Conservation (phyloP, 2,113 vertebrate genomes). For the Mystacornis crossleyi region DNA sequence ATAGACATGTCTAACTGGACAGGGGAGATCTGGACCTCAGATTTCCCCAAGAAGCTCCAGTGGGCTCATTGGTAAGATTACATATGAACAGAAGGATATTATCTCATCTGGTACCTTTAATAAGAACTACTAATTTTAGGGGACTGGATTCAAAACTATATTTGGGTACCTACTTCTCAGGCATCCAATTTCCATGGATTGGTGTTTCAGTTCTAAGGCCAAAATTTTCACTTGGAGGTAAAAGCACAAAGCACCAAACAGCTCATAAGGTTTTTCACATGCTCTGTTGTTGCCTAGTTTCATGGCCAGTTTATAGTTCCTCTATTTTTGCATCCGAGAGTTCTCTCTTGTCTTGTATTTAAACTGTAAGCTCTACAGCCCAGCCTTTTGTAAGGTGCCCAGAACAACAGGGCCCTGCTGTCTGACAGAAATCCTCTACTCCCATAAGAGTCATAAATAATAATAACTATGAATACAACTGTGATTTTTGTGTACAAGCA, state of each 20-base stretch:
- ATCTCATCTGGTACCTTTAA: not conserved
- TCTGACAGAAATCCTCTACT: not conserved
- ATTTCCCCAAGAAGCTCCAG: not conserved
- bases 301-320: not conserved
- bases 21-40: not conserved
- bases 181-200: not conserved
- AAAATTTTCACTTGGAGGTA: not conserved
- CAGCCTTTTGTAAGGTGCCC: not conserved
- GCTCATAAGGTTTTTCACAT: not conserved
- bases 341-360: not conserved
- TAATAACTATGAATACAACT: not conserved
- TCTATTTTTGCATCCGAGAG: not conserved
- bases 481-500: not conserved
- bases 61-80: not conserved
- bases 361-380: not conserved
- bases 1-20: not conserved
- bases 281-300: not conserved
- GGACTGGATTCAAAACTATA: not conserved
- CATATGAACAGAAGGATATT: not conserved
- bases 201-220: not conserved
- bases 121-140: not conserved
- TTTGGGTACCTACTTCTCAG: not conserved
- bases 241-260: not conserved
- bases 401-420: not conserved
- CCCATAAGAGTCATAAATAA: not conserved